phyloP scores from a whole-genome alignment of 2,888 invertebrate genomes.

The Itoplectis maculator region DNA sequence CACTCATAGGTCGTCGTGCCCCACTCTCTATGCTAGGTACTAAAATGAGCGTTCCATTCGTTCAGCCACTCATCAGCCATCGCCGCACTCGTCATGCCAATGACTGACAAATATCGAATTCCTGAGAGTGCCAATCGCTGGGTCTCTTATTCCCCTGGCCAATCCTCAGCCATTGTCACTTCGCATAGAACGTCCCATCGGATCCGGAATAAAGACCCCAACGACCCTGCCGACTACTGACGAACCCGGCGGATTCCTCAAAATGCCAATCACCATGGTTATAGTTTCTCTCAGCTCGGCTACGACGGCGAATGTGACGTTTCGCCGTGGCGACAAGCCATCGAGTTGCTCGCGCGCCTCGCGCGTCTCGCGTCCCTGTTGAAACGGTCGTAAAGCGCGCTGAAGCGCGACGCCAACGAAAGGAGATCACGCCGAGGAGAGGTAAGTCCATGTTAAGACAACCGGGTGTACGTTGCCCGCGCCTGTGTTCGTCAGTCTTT shows the following conservation, averaged over 20 bases:
- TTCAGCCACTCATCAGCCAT: neutral
- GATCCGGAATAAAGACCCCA: neutral
- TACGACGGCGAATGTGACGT: neutral
- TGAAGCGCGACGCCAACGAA: conserved; percentile 70
- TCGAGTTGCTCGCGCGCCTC: neutral
- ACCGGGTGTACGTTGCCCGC: conserved; percentile 54
- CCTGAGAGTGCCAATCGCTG: no score
- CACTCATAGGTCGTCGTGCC: neutral
- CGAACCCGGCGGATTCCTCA: neutral
- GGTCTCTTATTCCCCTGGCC: no score
- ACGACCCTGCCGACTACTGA: neutral
- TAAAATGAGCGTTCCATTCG: neutral
- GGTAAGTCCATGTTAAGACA: conserved; percentile 75
- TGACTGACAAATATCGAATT: no score
- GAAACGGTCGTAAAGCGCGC: conserved; percentile 10
- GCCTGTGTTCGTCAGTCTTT: conserved; percentile 66
- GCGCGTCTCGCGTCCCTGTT: neutral
- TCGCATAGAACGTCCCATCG: neutral
- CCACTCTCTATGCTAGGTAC: neutral
- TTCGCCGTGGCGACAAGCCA: conserved; percentile 12
- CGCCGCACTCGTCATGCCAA: no score
- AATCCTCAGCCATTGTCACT: neutral
- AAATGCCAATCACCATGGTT: neutral
- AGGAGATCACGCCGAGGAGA: conserved; percentile 74
- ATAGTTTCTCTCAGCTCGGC: neutral